Evolutionary conservation across 2,113 vertebrate species (phyloP).

Genomic region (Pyxicephalus adspersus): DNA sequence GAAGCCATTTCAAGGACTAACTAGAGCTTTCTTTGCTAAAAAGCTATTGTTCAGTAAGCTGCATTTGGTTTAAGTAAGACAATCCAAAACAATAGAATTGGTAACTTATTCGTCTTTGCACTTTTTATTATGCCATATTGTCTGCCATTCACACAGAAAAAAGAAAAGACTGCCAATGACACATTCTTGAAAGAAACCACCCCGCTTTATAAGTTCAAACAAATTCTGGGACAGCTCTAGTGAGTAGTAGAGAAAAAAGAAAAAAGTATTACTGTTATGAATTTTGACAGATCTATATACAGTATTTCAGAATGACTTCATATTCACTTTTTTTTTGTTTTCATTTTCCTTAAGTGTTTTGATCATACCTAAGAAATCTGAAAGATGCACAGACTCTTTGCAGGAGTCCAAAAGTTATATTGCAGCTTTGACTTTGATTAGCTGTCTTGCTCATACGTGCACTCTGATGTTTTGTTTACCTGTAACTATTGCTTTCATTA

Average conservation of each 20-base stretch:
- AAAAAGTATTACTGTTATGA: slow-evolving; percentile 40
- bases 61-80: slow-evolving; percentile 36
- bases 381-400: slow-evolving; percentile 36
- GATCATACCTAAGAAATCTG: slow-evolving; percentile 34
- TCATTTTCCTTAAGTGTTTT: slow-evolving; percentile 31
- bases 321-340: slow-evolving; percentile 36
- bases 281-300: slow-evolving; percentile 44
- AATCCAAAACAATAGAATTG: slow-evolving; percentile 48
- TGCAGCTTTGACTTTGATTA: slow-evolving; percentile 46
- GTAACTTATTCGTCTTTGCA: slow-evolving; percentile 39
- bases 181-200: slow-evolving; percentile 46
- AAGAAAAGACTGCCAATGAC: slow-evolving; percentile 42
- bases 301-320: slow-evolving; percentile 33
- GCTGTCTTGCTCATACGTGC: slow-evolving; percentile 37
- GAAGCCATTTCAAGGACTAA: slow-evolving; percentile 48
- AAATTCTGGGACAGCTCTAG: slow-evolving; percentile 37
- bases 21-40: slow-evolving; percentile 48
- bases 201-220: slow-evolving; percentile 42
- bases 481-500: slow-evolving; percentile 33
- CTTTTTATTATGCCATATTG: slow-evolving; percentile 43
- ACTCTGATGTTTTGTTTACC: slow-evolving; percentile 43
- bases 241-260: slow-evolving; percentile 5
- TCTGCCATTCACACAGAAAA: slow-evolving; percentile 23
- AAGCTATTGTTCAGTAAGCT: slow-evolving; percentile 13
- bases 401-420: slow-evolving; percentile 46